Evolutionary conservation across 1,140 invertebrate genomes (phyloP).

Genomic region (Bombus waltoni): DNA sequence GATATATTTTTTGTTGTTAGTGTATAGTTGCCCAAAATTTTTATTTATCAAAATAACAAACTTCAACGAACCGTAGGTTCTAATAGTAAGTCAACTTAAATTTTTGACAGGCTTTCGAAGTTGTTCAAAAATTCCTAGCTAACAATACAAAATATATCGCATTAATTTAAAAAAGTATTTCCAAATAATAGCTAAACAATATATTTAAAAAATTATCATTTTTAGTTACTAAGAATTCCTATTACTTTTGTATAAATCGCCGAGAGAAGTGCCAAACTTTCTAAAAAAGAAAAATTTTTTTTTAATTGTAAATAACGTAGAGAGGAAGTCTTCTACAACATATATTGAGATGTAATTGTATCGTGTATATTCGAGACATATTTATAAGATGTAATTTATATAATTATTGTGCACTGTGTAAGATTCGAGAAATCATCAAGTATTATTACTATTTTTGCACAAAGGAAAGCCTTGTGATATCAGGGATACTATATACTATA

Average conservation of each 20-base stretch:
- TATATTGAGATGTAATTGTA: conserved; percentile 11
- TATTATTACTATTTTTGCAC: conserved; percentile 69
- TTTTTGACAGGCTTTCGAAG: not conserved
- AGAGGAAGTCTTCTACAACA: conserved; percentile 8
- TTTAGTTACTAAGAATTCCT: conserved; percentile 20
- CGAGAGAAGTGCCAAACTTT: conserved; percentile 64
- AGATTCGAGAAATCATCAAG: conserved; percentile 55
- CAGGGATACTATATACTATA: conserved; percentile 59
- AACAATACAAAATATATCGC: not conserved
- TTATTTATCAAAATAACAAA: not conserved
- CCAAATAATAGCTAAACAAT: not conserved
- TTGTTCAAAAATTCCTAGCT: not conserved
- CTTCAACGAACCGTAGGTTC: not conserved
- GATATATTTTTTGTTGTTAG: conserved; percentile 10
- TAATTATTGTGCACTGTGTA: conserved; percentile 50
- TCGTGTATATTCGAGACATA: conserved; percentile 41
- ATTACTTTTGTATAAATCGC: conserved; percentile 45
- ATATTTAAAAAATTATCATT: not conserved
- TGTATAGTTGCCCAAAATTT: not conserved
- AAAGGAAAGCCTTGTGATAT: conserved; percentile 67
- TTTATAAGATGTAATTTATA: conserved; percentile 58
- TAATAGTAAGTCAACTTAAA: not conserved
- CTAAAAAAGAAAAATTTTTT: conserved; percentile 10
- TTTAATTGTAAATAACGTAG: conserved; percentile 6
- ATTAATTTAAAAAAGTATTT: not conserved